Conservation (phyloP, 2,113 vertebrate genomes). For the Ictalurus punctatus region DNA sequence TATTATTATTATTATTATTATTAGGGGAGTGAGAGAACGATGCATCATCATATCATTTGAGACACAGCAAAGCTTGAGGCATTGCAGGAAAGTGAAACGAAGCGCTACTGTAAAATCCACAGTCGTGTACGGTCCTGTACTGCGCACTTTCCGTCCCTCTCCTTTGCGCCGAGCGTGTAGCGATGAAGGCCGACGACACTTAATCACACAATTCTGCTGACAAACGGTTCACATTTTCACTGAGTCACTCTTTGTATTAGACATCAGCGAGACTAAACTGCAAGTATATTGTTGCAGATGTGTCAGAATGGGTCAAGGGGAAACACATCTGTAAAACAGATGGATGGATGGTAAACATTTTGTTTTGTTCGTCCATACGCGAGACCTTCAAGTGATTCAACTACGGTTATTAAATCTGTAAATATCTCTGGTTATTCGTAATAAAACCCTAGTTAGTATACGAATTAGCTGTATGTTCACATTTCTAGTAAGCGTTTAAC, state of each 20-base stretch:
- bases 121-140: neutral
- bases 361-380: neutral
- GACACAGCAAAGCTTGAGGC: too few relatives aligned
- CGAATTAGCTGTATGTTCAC: neutral
- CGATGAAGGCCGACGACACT: neutral
- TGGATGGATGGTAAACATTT: neutral
- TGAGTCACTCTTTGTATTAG: slow-evolving; percentile 10
- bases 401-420: neutral
- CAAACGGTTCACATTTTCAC: neutral
- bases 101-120: neutral
- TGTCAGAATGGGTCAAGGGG: neutral
- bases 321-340: neutral
- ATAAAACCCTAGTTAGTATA: too few relatives aligned
- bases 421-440: too few relatives aligned
- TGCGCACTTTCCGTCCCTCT: neutral
- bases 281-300: neutral
- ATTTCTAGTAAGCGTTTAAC: neutral
- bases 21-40: neutral
- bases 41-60: neutral
- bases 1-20: neutral
- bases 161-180: neutral
- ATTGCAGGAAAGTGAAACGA: neutral
- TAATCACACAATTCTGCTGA: neutral
- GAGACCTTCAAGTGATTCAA: neutral
- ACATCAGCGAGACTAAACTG: slow-evolving; percentile 6